A percentile compares a stretch with the other conserved stretches of the same genome.
phyloP scores from a whole-genome alignment of 2,797 vertebrate genomes.

The Novumbra hubbsi region DNA sequence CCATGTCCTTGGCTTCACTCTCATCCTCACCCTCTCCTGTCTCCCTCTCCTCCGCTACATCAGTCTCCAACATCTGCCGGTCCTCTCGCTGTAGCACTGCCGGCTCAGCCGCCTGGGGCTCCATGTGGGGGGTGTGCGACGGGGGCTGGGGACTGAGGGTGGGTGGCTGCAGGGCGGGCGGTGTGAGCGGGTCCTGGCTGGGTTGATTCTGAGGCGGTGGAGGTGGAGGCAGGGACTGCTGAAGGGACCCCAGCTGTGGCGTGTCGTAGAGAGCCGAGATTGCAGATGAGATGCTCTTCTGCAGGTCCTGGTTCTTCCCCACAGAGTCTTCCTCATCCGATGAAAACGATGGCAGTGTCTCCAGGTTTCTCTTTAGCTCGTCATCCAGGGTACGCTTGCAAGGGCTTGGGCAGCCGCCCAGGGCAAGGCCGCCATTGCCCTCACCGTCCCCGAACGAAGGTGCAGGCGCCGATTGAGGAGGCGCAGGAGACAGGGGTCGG shows the following conservation, averaged over 20 bases:
- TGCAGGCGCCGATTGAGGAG: conserved; percentile 61
- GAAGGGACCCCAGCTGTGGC: conserved; percentile 65
- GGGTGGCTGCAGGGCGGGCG: conserved; percentile 67
- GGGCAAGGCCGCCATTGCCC: conserved; percentile 81
- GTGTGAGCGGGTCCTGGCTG: conserved; percentile 38
- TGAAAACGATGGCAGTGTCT: conserved; percentile 91
- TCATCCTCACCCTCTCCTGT: conserved; percentile 23
- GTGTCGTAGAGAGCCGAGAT: conserved; percentile 91
- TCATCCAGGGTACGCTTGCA: conserved; percentile 86
- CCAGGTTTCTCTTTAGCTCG: conserved; percentile 90
- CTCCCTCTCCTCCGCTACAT: conserved; percentile 20
- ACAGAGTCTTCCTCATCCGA: conserved; percentile 92
- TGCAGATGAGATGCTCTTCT: conserved; percentile 93
- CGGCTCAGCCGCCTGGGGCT: conserved; percentile 64
- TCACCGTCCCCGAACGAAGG: conserved; percentile 74
- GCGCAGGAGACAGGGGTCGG: conserved; percentile 70
- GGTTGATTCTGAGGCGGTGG: conserved; percentile 43
- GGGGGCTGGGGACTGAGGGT: conserved; percentile 71
- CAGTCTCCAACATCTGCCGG: conserved; percentile 53
- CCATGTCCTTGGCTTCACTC: conserved; percentile 1
- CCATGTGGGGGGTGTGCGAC: conserved; percentile 60
- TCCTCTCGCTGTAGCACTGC: conserved; percentile 66
- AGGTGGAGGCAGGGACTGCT: conserved; percentile 46
- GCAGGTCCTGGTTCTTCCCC: conserved; percentile 92
- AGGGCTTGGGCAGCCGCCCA: conserved; percentile 86